phyloP scores from a whole-genome alignment of 2,113 vertebrate genomes.

The Pedionomus torquatus region DNA sequence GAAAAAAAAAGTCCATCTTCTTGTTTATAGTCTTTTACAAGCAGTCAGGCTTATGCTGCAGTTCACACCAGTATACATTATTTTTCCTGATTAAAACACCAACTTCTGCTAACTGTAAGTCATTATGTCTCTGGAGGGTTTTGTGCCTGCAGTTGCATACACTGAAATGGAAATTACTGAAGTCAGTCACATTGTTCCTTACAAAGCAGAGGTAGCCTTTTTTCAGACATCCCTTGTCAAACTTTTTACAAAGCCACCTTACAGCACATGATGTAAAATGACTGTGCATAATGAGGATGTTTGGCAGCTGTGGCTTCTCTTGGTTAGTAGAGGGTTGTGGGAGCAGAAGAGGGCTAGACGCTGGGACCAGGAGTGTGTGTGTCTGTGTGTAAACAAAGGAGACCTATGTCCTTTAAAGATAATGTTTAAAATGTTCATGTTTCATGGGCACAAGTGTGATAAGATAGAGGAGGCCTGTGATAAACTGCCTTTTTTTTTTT shows the following conservation, averaged over 20 bases:
- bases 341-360: not conserved
- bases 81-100: not conserved
- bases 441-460: not conserved
- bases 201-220: not conserved
- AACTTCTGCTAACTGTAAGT: not conserved
- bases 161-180: not conserved
- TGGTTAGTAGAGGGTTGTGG: not conserved
- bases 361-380: not conserved
- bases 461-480: not conserved
- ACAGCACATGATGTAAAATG: not conserved
- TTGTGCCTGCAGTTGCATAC: not conserved
- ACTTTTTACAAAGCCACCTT: not conserved
- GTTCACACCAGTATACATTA: not conserved
- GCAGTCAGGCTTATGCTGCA: not conserved
- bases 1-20: not conserved
- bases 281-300: not conserved
- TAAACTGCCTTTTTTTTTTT: not conserved
- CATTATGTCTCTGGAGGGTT: not conserved
- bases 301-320: not conserved
- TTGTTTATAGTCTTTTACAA: not conserved
- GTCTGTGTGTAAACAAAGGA: not conserved
- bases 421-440: not conserved
- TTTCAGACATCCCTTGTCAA: not conserved
- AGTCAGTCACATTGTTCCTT: not conserved
- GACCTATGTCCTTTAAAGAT: not conserved